Conservation (phyloP, 2,888 invertebrate genomes). For the Uropetala carovei region DNA sequence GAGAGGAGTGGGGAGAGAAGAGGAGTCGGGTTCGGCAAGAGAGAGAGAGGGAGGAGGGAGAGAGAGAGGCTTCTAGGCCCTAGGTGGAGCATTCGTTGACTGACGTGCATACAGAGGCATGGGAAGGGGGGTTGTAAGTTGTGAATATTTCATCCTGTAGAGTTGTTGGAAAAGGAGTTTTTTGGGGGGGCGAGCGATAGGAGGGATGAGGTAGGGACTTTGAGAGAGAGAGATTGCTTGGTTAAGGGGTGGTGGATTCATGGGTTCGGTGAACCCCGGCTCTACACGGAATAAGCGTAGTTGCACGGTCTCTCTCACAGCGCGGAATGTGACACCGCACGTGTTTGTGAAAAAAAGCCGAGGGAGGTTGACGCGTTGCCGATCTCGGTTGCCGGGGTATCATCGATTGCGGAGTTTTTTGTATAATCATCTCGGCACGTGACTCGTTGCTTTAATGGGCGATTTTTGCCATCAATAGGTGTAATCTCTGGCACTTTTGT, state of each 20-base stretch:
- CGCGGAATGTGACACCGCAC: conserved; percentile 14
- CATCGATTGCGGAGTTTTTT: neutral
- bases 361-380: neutral
- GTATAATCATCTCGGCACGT: neutral
- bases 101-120: conserved; percentile 17
- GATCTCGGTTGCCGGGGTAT: conserved; percentile 11
- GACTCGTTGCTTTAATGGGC: neutral
- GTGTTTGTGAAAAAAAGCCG: neutral
- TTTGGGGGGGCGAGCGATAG: neutral
- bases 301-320: neutral
- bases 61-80: neutral
- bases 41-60: neutral
- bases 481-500: too few species aligned
- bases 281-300: neutral
- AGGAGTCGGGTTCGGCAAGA: neutral
- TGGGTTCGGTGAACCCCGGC: conserved; percentile 21
- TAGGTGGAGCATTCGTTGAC: conserved; percentile 32
- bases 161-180: conserved; percentile 28
- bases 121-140: conserved; percentile 33
- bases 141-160: conserved; percentile 61
- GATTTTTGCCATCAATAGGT: neutral
- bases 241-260: neutral
- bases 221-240: neutral
- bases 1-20: neutral
- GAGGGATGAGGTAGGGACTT: too few species aligned